Evolutionary conservation across 1,140 invertebrate genomes (phyloP).

Genomic region (Thalassaphorura encarpata): DNA sequence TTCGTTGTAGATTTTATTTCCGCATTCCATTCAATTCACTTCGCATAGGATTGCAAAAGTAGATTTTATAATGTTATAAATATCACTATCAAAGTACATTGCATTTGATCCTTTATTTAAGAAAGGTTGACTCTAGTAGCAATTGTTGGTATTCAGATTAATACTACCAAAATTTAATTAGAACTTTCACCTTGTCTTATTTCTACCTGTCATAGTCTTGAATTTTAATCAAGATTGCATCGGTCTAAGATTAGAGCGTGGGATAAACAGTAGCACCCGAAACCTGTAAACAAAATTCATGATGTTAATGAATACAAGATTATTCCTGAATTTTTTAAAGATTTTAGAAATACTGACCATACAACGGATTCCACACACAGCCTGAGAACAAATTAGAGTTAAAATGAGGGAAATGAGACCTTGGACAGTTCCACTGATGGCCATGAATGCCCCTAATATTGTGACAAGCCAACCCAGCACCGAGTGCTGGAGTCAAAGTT

Average conservation of each 20-base stretch:
- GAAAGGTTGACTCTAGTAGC: too few species aligned
- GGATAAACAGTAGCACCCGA: constrained; percentile 32
- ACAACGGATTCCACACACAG: constrained; percentile 28
- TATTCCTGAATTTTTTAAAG: not conserved
- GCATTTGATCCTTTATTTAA: too few species aligned
- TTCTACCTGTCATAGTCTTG: too few species aligned
- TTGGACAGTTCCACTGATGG: constrained; percentile 25
- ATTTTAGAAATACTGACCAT: constrained; percentile 28
- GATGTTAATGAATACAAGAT: not conserved
- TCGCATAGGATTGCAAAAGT: too few species aligned
- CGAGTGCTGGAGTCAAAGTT: not conserved
- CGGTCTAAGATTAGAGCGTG: not conserved
- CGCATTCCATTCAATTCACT: too few species aligned
- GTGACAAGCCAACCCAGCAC: constrained; percentile 12
- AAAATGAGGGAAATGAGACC: constrained; percentile 27
- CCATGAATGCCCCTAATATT: constrained; percentile 26
- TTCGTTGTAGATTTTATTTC: too few species aligned
- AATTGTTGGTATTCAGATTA: too few species aligned
- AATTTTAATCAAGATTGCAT: not conserved
- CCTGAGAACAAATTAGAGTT: constrained; percentile 26
- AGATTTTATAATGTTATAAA: too few species aligned
- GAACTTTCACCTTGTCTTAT: not conserved
- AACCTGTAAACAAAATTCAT: constrained; percentile 14
- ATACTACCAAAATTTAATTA: too few species aligned
- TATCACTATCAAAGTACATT: too few species aligned